Conservation (phyloP, 2,113 vertebrate species). For the Paratilapia polleni region DNA sequence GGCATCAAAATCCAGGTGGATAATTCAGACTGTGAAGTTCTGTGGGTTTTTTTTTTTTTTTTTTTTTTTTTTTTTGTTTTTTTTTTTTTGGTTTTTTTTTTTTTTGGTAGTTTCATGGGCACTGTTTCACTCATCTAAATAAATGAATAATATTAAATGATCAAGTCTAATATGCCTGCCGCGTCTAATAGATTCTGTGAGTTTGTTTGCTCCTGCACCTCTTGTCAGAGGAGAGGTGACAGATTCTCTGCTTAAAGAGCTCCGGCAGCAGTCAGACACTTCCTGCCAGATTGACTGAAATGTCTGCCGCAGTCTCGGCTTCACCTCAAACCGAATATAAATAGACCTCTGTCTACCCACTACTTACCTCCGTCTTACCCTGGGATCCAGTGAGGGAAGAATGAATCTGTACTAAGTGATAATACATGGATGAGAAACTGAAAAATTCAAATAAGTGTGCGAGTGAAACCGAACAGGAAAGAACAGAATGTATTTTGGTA, state of each 20-base stretch:
- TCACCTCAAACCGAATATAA: conserved; percentile 35
- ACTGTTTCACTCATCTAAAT: not conserved
- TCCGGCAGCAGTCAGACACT: conserved; percentile 4
- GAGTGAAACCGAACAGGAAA: conserved; percentile 29
- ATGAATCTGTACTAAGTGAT: not conserved
- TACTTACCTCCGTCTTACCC: not conserved
- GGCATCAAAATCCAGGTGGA: too few species aligned
- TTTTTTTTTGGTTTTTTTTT: too few species aligned
- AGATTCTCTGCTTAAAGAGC: conserved; percentile 6
- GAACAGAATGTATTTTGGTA: conserved; percentile 68
- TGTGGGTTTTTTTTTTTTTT: too few species aligned
- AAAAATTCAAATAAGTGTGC: not conserved
- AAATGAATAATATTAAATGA: not conserved
- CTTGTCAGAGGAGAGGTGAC: not conserved
- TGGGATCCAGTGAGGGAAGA: not conserved
- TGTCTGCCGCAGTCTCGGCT: conserved; percentile 9
- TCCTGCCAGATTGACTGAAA: conserved; percentile 38
- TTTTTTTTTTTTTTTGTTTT: too few species aligned
- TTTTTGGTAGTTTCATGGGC: not conserved
- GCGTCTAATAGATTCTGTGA: not conserved
- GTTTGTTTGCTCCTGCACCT: not conserved
- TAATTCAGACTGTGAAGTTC: too few species aligned
- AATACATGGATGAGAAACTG: not conserved
- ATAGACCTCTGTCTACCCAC: conserved; percentile 7
- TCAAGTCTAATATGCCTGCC: not conserved